Evolutionary conservation across 2,113 vertebrate genomes (phyloP).

Genomic region (Triplophysa siluroides): DNA sequence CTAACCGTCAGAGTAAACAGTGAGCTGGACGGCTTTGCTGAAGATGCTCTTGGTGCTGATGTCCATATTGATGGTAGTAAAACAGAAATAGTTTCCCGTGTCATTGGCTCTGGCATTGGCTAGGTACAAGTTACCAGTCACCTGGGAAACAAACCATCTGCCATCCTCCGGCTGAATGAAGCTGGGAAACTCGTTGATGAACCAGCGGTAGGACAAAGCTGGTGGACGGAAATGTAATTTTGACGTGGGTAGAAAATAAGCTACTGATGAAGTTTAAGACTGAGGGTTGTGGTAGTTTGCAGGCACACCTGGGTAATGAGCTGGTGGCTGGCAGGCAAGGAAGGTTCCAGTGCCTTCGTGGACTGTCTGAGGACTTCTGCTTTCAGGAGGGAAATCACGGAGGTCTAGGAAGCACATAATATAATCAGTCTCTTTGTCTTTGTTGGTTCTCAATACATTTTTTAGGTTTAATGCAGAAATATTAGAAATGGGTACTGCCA

Average conservation of each 20-base stretch:
- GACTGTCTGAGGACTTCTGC: constrained; percentile 83
- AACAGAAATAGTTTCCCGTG: constrained; percentile 90
- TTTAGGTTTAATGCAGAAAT: too few species aligned
- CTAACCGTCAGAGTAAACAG: constrained; percentile 84
- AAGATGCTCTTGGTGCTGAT: constrained; percentile 95
- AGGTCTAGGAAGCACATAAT: constrained; percentile 76
- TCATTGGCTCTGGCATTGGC: constrained; percentile 86
- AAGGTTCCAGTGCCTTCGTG: constrained; percentile 86
- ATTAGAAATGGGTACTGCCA: too few species aligned
- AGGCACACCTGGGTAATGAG: constrained; percentile 89
- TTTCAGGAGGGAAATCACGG: constrained; percentile 90
- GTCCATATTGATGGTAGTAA: constrained; percentile 91
- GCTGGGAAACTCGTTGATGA: constrained; percentile 92
- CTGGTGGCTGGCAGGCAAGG: constrained; percentile 87
- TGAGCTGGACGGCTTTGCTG: constrained; percentile 88
- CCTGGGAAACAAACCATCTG: constrained; percentile 91
- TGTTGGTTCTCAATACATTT: too few species aligned
- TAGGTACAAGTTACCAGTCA: constrained; percentile 92
- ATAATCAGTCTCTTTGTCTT: background rate
- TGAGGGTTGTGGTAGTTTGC: background rate
- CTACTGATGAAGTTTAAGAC: background rate
- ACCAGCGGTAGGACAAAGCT: constrained; percentile 94
- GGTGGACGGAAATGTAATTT: background rate
- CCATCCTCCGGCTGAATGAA: constrained; percentile 83
- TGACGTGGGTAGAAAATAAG: background rate